Evolutionary conservation across 2,888 invertebrate species (phyloP), one percentile per base, ranked within the genome.

Genomic region (Apocheima hispidaria): DNA sequence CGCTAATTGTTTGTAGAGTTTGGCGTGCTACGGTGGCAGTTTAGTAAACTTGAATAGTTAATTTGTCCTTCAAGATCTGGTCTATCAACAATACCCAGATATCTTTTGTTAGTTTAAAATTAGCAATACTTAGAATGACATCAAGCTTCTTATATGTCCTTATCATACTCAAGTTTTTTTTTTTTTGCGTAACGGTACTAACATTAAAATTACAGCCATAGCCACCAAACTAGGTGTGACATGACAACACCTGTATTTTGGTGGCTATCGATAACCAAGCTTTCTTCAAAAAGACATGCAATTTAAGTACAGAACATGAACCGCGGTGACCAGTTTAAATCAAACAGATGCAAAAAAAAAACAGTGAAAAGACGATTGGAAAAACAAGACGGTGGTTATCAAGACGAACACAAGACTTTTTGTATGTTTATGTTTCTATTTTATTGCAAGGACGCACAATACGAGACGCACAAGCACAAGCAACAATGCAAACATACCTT

Each of bases 401-500:
- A 20, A 38, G 7, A 38, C 18, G 38, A 38, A 18, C 9, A 2
- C 5, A n/a, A 18, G 14, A 38, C 18, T 18, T 38, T 10, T 10
- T 18, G 38, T 18, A 38, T 20, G 20, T 16, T 12, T 12, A 38
- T 21, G n/a, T n/a, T n/a, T n/a, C n/a, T 21, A 41, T 41, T 20
- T 12, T 7, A 14, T 26, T 26, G 43, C 50, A 68, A 69, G 64
- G 65, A 54, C 57, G 36, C 65, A 59, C 35, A n/a, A 36, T 66
- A 57, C 65, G 49, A 41, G 20, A 57, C n/a, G n/a, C n/a, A n/a
- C n/a, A n/a, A n/a, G n/a, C n/a, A n/a, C n/a, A n/a, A n/a, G n/a
- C 62, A 64, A 68, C 66, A 57, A 65, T 52, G 44, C 59, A 64
- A 57, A 60, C 58, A 57, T 55, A 44, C 57, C 64, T 63, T 68